Evolutionary conservation across 2,888 invertebrate genomes (phyloP).

Genomic region (Escarpia spicata): DNA sequence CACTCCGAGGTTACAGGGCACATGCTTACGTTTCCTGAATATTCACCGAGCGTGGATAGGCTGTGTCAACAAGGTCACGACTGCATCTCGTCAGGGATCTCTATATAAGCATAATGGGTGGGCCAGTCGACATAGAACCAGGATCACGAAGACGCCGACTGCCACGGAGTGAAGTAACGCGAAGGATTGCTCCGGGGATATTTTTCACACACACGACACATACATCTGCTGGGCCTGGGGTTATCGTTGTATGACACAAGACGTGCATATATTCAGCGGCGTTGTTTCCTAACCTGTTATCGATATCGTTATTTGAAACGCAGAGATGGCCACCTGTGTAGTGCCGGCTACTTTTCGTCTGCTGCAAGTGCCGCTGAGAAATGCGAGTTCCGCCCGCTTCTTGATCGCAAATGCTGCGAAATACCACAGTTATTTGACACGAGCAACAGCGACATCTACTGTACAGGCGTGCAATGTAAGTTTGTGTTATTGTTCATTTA

Average conservation of each 20-base stretch:
- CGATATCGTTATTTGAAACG: not conserved
- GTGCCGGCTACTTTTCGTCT: slow-evolving; percentile 10
- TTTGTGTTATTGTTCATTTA: not conserved
- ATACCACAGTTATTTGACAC: not conserved
- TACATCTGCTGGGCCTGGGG: not conserved
- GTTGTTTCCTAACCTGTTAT: not conserved
- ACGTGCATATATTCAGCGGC: not conserved
- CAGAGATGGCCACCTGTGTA: not conserved
- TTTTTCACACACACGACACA: too few species aligned
- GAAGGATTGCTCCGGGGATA: too few species aligned
- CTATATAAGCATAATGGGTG: slow-evolving; percentile 16
- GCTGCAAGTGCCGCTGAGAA: slow-evolving; percentile 13
- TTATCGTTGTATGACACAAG: not conserved
- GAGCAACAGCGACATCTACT: not conserved
- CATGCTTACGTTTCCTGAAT: not conserved
- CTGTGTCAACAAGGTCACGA: not conserved
- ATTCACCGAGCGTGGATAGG: not conserved
- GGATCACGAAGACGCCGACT: not conserved
- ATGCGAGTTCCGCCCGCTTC: not conserved
- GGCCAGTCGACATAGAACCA: not conserved
- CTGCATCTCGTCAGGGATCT: not conserved
- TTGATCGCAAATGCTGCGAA: not conserved
- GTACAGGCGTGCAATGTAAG: not conserved
- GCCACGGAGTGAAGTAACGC: not conserved
- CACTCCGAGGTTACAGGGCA: not conserved